A percentile compares a stretch with the other conserved stretches of the same genome.
phyloP scores from a whole-genome alignment of 2,113 vertebrate genomes.

The Phaetusa simplex region DNA sequence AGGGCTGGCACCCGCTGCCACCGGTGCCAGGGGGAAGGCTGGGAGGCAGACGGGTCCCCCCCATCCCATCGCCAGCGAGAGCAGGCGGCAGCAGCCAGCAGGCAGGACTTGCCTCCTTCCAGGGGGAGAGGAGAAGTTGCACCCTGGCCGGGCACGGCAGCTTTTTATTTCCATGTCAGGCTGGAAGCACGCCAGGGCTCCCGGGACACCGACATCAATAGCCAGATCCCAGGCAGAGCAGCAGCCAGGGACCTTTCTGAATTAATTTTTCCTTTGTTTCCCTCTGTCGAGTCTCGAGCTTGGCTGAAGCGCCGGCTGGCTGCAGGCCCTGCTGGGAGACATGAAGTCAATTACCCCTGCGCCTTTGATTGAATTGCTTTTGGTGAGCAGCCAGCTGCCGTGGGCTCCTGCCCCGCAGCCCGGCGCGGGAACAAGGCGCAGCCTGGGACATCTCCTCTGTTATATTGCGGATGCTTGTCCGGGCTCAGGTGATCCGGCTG shows the following conservation, averaged over 20 bases:
- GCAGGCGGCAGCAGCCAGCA: not conserved
- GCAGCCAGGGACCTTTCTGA: not conserved
- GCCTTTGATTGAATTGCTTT: not conserved
- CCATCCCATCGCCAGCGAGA: not conserved
- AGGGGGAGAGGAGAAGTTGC: not conserved
- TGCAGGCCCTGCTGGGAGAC: not conserved
- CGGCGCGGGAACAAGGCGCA: not conserved
- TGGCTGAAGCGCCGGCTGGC: not conserved
- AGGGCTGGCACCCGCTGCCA: not conserved
- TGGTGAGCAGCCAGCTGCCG: not conserved
- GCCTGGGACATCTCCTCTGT: not conserved
- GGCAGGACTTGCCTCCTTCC: not conserved
- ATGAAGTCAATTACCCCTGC: not conserved
- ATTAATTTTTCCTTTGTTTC: slow-evolving; percentile 26
- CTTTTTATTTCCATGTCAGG: not conserved
- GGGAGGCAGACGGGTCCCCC: not conserved
- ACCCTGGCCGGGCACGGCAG: fast-evolving
- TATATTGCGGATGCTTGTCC: fast-evolving
- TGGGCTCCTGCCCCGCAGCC: not conserved
- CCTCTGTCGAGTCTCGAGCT: not conserved
- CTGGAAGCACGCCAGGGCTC: not conserved
- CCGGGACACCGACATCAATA: not conserved
- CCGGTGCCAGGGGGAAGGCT: not conserved
- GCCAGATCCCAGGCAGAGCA: not conserved
- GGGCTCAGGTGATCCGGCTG: not conserved